Percentiles rank a stretch among this genome's conserved stretches.
phyloP scores from a whole-genome alignment of 2,797 vertebrate genomes.

The Apodemus agrarius region DNA sequence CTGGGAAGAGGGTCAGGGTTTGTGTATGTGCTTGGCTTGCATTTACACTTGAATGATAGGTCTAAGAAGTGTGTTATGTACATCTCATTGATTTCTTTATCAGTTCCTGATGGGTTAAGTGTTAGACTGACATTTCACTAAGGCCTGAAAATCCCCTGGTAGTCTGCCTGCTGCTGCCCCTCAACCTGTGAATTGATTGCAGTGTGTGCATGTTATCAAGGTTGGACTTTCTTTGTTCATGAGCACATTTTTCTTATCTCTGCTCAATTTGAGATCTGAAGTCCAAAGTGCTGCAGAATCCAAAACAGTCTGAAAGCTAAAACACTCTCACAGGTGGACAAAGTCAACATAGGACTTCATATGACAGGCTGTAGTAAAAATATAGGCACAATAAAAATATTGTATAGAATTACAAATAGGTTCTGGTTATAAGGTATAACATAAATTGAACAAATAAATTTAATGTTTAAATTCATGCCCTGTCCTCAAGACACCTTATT shows the following conservation, averaged over 20 bases:
- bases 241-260: background rate
- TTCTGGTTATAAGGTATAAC: background rate
- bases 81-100: background rate
- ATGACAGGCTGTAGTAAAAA: background rate
- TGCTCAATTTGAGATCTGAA: background rate
- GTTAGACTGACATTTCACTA: background rate
- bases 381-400: background rate
- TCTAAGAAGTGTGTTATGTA: fast-evolving
- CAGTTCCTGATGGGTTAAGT: background rate
- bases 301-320: background rate
- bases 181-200: background rate
- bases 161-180: no score
- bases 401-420: background rate
- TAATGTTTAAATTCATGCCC: background rate
- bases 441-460: background rate
- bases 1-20: background rate
- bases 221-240: background rate
- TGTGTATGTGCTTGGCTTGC: background rate
- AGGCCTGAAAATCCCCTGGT: background rate
- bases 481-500: background rate
- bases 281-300: background rate
- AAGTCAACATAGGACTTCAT: background rate
- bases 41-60: background rate
- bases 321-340: background rate
- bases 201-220: background rate